phyloP scores from a whole-genome alignment of 2,888 invertebrate species.

The Athrips mouffetella region DNA sequence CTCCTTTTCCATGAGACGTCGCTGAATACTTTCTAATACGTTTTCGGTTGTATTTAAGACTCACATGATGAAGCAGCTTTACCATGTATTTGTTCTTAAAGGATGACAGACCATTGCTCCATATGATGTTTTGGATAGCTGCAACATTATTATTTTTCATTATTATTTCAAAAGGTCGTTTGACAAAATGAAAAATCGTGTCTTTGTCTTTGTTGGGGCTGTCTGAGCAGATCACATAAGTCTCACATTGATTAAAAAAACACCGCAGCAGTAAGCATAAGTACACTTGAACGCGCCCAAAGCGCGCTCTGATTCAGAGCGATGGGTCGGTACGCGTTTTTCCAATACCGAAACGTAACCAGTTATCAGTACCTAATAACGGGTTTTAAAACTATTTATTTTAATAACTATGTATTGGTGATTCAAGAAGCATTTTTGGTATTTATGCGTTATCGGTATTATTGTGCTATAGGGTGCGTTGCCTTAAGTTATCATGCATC shows the following conservation, averaged over 20 bases:
- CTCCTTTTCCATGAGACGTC: constrained; percentile 9
- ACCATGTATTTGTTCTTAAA: constrained; percentile 9
- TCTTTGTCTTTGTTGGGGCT: constrained; percentile 3
- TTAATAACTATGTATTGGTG: no score
- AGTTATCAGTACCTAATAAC: no score
- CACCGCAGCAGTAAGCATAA: constrained; percentile 3
- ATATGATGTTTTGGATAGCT: neutral
- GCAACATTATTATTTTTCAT: neutral
- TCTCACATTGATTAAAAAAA: constrained; percentile 1
- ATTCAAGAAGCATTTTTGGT: no score
- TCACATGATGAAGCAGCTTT: neutral
- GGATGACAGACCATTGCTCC: constrained; percentile 5
- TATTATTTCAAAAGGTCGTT: constrained; percentile 5
- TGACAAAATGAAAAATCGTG: neutral
- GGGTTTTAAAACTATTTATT: no score
- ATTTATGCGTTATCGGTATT: no score
- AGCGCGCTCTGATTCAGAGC: constrained; percentile 6
- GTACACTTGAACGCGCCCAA: constrained; percentile 3
- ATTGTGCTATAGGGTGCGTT: no score
- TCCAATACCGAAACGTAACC: no score
- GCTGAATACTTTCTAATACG: constrained; percentile 4
- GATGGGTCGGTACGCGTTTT: no score
- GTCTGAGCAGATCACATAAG: constrained; percentile 4
- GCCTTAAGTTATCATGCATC: no score
- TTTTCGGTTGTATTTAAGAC: neutral